Evolutionary conservation across 2,888 invertebrate genomes (phyloP), one percentile per base, ranked within the genome.

Genomic region (Dryobota labecula): DNA sequence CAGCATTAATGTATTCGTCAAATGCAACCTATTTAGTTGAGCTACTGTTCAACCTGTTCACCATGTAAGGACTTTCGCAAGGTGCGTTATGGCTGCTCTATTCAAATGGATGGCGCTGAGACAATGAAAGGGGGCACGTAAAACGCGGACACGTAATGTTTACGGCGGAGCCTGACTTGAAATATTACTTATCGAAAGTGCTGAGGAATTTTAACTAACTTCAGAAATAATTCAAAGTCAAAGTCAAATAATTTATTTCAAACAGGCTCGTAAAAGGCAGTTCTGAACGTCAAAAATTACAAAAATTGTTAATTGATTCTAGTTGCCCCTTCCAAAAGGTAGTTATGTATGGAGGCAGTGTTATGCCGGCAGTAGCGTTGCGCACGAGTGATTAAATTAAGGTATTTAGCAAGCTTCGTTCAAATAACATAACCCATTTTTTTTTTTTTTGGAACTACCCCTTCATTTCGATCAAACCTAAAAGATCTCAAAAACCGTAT

Each of bases 101-200:
- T 73, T 73, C 49, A 78, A 73, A 73, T 73, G 60, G 20, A 77
- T 58, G 47, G 45, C 67, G 38, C 15, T 24, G 53, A 69, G 56
- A 78, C 69, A 78, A 41, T 65, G 51, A 49, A 73, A 57, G 53
- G 61, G 79, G 36, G 51, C 60, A 30, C 30, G 47, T 47, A 58
- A n/a, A 27, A 38, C 62, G 78, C 13, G 58, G 58, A 73, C 79
- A 62, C n/a, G 41, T 58, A 53, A 70, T 64, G 77, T 77, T 41
- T 24, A 47, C 49, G 30, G 45, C n/a, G 18, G n/a, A 24, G 30
- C n/a, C 27, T n/a, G 18, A 13, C 36, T 58, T 60, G 20, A 70
- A 30, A 60, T 76, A 63, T 58, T 47, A 27, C 58, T 43, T 15
- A 15, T 20, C 1, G 13, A 47, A 72, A 62, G 33, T 51, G 13